These are phyloP conservation scores for Petaurus breviceps DNA, from an alignment of 2,113 vertebrate species.

Conservation along the genomic window DNA sequence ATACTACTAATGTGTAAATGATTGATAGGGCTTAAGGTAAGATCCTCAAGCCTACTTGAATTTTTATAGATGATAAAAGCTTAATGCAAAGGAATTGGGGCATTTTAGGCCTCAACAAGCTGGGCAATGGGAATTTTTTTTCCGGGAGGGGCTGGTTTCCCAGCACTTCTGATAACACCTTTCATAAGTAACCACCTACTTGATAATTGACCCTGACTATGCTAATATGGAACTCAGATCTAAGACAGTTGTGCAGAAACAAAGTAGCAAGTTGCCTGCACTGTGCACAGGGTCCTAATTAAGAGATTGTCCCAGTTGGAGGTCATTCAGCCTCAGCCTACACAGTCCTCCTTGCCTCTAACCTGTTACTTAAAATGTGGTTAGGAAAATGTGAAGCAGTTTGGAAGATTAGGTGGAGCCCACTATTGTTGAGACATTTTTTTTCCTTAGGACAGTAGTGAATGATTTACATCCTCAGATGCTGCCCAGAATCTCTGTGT, in stretches of 20 bases:
- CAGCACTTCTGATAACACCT: background rate
- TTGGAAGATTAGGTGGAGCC: background rate
- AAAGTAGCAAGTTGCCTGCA: background rate
- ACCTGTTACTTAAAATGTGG: background rate
- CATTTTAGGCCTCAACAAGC: background rate
- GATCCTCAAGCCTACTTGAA: background rate
- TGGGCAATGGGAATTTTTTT: background rate
- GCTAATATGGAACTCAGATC: background rate
- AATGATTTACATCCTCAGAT: background rate
- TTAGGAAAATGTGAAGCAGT: background rate
- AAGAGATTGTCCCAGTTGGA: background rate
- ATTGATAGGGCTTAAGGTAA: background rate
- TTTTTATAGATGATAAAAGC: background rate
- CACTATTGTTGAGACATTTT: background rate
- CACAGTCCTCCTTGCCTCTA: background rate
- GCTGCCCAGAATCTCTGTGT: background rate
- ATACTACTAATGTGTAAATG: background rate
- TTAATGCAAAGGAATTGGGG: background rate
- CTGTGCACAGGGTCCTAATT: background rate
- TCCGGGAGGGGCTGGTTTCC: background rate
- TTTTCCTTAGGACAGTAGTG: background rate
- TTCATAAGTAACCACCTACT: background rate
- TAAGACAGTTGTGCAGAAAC: background rate
- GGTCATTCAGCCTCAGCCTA: background rate
- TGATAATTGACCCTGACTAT: background rate